phyloP scores from a whole-genome alignment of 2,113 vertebrate species.

The Peromyscus polionotus region DNA sequence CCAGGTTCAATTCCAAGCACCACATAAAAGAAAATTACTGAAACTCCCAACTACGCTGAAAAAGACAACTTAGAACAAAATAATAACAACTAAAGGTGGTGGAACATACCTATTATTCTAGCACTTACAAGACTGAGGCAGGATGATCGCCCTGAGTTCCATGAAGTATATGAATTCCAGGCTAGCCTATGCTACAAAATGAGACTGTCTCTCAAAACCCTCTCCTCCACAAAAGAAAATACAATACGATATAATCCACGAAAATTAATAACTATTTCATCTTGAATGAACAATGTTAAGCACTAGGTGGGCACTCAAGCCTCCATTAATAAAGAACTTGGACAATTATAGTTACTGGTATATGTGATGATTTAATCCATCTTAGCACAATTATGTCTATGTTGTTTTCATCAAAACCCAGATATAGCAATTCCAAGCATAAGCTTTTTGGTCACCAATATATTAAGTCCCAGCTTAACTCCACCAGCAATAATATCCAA shows the following conservation, averaged over 20 bases:
- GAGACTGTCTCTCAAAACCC: background rate
- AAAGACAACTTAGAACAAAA: background rate
- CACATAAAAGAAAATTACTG: background rate
- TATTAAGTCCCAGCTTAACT: background rate
- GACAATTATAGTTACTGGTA: background rate
- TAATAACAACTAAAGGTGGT: background rate
- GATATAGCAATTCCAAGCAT: slow-evolving; percentile 19
- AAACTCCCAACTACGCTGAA: slow-evolving; percentile 40
- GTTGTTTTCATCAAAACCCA: background rate
- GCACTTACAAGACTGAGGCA: background rate
- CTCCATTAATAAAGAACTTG: background rate
- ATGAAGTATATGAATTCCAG: background rate
- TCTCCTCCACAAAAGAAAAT: background rate
- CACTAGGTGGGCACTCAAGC: background rate
- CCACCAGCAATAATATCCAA: slow-evolving; percentile 3
- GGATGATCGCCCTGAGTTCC: background rate
- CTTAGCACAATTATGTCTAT: background rate
- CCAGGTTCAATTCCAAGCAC: background rate
- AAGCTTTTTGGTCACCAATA: background rate
- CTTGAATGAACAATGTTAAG: background rate
- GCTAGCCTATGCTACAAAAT: background rate
- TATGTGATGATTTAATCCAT: background rate
- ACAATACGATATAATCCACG: background rate
- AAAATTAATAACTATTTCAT: background rate
- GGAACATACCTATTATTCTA: background rate